A percentile compares a stretch with the other conserved stretches of the same genome.
phyloP scores from a whole-genome alignment of 2,113 vertebrate species.

The Zosterops borbonicus region DNA sequence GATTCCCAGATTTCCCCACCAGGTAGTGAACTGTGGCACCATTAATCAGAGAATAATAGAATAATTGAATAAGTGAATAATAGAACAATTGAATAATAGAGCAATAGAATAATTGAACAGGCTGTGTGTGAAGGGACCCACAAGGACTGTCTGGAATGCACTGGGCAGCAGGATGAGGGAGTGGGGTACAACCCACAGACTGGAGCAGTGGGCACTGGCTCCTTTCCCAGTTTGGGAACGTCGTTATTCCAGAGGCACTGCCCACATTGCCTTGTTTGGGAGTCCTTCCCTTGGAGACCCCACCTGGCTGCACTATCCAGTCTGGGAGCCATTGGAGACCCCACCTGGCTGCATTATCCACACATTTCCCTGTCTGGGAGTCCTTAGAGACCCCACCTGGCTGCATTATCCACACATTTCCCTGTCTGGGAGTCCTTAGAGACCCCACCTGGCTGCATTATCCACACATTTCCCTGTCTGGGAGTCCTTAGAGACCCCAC shows the following conservation, averaged over 20 bases:
- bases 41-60: not conserved
- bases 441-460: too few species aligned
- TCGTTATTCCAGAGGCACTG: not conserved
- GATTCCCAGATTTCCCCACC: not conserved
- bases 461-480: not conserved
- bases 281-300: not conserved
- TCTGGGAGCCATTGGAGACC: too few species aligned
- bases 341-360: too few species aligned
- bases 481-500: not conserved
- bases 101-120: not conserved
- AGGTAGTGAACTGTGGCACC: not conserved
- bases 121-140: not conserved
- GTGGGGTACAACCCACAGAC: fast-evolving
- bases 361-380: too few species aligned
- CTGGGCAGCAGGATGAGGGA: not conserved
- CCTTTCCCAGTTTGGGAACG: not conserved
- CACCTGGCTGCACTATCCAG: too few species aligned
- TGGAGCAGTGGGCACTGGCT: not conserved
- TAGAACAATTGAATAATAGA: not conserved
- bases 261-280: not conserved
- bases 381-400: too few species aligned
- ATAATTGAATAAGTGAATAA: not conserved
- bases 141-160: not conserved
- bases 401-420: too few species aligned
- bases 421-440: too few species aligned